Evolutionary conservation across 2,888 invertebrate genomes (phyloP).

Genomic region (Gymnocheta viridis): DNA sequence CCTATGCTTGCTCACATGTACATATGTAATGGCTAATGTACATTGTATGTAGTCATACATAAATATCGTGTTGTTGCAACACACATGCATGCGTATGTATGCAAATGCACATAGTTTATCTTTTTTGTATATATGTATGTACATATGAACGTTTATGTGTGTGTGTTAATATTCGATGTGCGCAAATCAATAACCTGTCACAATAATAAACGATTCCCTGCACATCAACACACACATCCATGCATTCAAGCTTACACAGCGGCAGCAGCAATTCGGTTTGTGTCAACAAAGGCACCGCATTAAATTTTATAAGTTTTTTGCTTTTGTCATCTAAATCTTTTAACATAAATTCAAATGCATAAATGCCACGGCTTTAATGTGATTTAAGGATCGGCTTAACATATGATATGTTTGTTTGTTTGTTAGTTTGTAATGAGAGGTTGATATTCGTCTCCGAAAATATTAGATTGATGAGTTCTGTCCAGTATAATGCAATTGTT

Average conservation of each 20-base stretch:
- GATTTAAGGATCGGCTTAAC: too few species aligned
- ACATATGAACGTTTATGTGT: not conserved
- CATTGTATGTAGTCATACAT: not conserved
- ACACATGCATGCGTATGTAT: not conserved
- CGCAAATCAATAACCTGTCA: conserved; percentile 56
- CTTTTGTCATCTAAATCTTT: too few species aligned
- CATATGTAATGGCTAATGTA: not conserved
- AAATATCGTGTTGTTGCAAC: not conserved
- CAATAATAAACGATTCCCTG: conserved; percentile 41
- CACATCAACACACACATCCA: not conserved
- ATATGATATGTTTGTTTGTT: too few species aligned
- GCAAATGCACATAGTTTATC: not conserved
- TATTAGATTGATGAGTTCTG: too few species aligned
- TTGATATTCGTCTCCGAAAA: too few species aligned
- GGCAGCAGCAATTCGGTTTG: not conserved
- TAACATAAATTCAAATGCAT: too few species aligned
- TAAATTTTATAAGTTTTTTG: not conserved
- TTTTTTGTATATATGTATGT: not conserved
- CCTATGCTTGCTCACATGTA: not conserved
- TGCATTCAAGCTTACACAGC: not conserved
- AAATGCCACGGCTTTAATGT: too few species aligned
- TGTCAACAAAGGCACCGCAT: not conserved
- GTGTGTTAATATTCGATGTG: conserved; percentile 15
- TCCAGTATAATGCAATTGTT: too few species aligned
- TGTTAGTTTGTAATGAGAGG: too few species aligned